Evolutionary conservation across 2,888 invertebrate species (phyloP).

Genomic region (Gortyna flavago): DNA sequence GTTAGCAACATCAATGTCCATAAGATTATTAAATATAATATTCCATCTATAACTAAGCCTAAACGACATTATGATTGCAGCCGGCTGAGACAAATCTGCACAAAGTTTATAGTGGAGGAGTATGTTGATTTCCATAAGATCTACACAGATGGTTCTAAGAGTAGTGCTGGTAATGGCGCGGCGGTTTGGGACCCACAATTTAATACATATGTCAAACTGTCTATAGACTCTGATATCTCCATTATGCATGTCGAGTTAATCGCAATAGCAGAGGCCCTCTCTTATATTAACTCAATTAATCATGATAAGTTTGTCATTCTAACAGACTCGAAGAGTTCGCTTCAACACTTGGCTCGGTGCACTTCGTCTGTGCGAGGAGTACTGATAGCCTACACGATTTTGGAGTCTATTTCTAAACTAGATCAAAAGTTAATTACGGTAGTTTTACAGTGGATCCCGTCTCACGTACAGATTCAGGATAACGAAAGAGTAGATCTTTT

Average conservation of each 20-base stretch:
- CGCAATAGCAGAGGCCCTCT: not conserved
- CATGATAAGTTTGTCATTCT: not conserved
- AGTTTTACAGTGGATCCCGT: not conserved
- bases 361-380: not conserved
- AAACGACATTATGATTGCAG: not conserved
- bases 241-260: not conserved
- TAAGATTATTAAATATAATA: too few species aligned
- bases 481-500: too few species aligned
- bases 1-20: not conserved
- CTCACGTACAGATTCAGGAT: too few species aligned
- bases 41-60: too few species aligned
- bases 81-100: not conserved
- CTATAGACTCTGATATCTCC: not conserved
- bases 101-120: not conserved
- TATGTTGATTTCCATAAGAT: not conserved
- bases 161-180: not conserved
- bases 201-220: not conserved
- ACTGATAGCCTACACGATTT: not conserved
- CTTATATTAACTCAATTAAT: too few species aligned
- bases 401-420: not conserved
- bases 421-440: not conserved
- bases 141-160: not conserved
- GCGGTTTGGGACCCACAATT: not conserved
- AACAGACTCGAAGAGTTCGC: constrained; percentile 6
- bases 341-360: constrained; percentile 10